Evolutionary conservation across 2,113 vertebrate genomes (phyloP), one percentile per base, ranked within the genome.

Genomic region (Hyaena hyaena): DNA sequence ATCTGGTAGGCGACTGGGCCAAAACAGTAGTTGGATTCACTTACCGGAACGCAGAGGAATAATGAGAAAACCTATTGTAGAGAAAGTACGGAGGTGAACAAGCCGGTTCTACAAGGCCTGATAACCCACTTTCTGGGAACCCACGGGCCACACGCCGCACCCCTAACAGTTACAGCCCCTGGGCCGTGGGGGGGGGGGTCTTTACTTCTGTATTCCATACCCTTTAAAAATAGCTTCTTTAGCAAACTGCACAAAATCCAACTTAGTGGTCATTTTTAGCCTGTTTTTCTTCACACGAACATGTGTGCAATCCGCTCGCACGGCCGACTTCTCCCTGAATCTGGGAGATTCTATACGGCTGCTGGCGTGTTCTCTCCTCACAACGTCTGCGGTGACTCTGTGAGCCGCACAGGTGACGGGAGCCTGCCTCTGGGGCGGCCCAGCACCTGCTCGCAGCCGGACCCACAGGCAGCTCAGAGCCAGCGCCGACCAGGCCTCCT

Each of bases 111-210:
- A 9, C 23, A 6, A 45, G 4, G 79, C 39, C 39, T 39, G 39
- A 39, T 39, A 39, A 39, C 39, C 39, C 39, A 39, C 39, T 39
- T 39, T 39, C 39, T 39, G 39, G 39, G 39, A 39, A 39, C 39
- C 39, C 39, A 39, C 39, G 39, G 39, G 5, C 10, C 10, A 31
- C 31, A 4, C 16, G 8, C 24, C 10, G 33, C 9, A 0, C 17
- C n/a, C 90, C 26, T 0, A 4, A 12, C 15, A 1, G 7, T 1
- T 4, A 24, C 0, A 35, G 31, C 12, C 26, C 2, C 26, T 0
- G 14, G 7, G 39, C 2, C 7, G 19, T 0, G 3, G 10, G 21
- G 10, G 0, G 1, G 0, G 26, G 10, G 48, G 43, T 1, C 48
- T 92, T 24, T 39, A 74, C 55, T 31, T 65, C 58, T 31, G 0